Base-by-base conservation (phyloP, 1,140 invertebrate genomes). In the Mactra quadrangularis region DNA sequence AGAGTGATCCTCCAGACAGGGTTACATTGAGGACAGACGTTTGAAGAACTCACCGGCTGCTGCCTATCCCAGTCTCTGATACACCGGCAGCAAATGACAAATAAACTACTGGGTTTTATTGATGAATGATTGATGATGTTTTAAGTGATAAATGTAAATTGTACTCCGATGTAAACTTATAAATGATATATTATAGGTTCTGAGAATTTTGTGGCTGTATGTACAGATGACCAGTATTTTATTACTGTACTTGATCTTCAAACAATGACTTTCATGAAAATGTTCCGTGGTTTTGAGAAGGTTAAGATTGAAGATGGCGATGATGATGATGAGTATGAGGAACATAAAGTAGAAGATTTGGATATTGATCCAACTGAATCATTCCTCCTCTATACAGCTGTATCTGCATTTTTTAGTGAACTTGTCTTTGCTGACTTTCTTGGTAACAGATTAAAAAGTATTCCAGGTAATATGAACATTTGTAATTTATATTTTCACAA, bases 341-440 rank as follows among this genome's bases (percentile, higher is more conserved):
- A 85, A 4, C 77, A 75, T 25, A 72, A 64, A 31, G 57, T 85
- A n/a, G 86, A 87, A 19, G 84, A 81, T 19, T 22, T 87, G 6
- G 71, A 76, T n/a, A 87, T 87, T 19, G 62, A 70, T 41, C 66
- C 72, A 1, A 83, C 83, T 19, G 75, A 82, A 41, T 83, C 77
- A 17, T 25, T 71, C 38, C 50, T 81, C 3, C 33, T 31, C 0
- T 81, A 81, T 31, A 60, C 53, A 17, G 59, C 64, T 0, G 9
- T 71, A 52, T 81, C n/a, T n/a, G n/a, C n/a, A n/a, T n/a, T 81
- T 25, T 71, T 66, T 22, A 55, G 64, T 35, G 77, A 81, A 60
- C 22, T 81, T 41, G 55, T 81, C 3, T 81, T 81, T 57, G 77
- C 77, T 15, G 77, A 81, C 41, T 81, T 81, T 38, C 0, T 59